Base-by-base conservation (phyloP, 2,888 invertebrate genomes). In the Himalopsyche japonica region DNA sequence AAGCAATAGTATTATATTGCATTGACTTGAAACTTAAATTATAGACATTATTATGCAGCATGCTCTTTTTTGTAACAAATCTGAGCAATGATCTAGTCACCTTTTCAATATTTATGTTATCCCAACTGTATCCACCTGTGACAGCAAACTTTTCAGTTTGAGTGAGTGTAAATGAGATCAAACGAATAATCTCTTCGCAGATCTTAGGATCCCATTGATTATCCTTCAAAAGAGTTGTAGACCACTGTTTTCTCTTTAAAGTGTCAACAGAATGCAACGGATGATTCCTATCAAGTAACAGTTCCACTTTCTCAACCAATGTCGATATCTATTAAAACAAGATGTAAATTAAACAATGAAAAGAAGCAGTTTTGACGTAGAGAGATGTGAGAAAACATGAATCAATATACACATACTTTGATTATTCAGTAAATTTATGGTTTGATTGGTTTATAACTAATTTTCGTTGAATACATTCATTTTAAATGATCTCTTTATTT, bases 251-350 rank as follows among this genome's bases (percentile, higher is more conserved):
- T 15, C 64, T 43, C 15, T 76, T 79, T 4, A 24, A 37, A 6
- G 12, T 15, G 57, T 78, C 49, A 8, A 80, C 43, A 7, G 48
- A 57, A 18, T 78, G 32, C n/a, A 85, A 48, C 43, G 83, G 85
- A 48, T 85, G 85, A n/a, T 79, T 24, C 18, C 8, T 6, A 18
- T 77, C 48, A 12, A 47, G 47, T 1, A 27, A 18, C 48, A 82
- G 32, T 79, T 82, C 64, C 6, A 85, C 32, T 43, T 43, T 80
- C 18, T 20, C 57, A 12, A 85, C 85, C 34, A 84, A 20, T 15
- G 70, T 70, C 12, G 70, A 70, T 27, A 70, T 70, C 70, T 70
- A 30, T 70, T 12, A 70, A 70, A 70, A 15, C 12, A 27, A 70
- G n/a, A 24, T n/a, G 7, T 10, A 24, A 7, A 24, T 27, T 27